Percentiles rank a stretch among this genome's conserved stretches.
Conservation (phyloP, 2,113 vertebrate genomes). For the Gopherus flavomarginatus region DNA sequence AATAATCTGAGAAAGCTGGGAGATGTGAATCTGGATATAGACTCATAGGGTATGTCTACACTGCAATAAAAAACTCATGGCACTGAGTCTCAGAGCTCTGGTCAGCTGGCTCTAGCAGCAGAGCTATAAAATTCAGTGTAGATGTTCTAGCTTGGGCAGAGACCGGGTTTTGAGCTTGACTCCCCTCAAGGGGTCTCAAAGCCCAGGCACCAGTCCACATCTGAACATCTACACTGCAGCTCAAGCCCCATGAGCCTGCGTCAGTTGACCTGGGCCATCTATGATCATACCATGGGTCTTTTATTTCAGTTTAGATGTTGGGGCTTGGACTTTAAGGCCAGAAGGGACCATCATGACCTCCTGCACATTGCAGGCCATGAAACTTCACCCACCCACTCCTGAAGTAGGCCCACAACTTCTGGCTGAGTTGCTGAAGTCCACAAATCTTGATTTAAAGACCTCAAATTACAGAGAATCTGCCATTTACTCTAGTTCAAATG, state of each 20-base stretch:
- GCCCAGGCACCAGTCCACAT: neutral
- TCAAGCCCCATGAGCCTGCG: neutral
- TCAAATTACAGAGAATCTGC: neutral
- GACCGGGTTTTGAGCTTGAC: neutral
- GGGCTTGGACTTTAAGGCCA: neutral
- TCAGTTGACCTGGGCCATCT: neutral
- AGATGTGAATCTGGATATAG: too few species aligned
- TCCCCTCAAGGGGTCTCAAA: neutral
- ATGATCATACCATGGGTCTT: neutral
- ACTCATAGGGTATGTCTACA: neutral
- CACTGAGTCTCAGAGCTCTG: neutral
- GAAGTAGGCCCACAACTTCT: neutral
- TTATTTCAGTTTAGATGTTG: neutral
- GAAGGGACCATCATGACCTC: neutral
- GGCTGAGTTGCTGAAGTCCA: neutral
- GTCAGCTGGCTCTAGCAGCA: neutral
- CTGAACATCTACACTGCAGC: neutral
- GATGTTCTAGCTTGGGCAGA: neutral
- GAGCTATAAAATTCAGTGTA: neutral
- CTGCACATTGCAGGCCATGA: neutral
- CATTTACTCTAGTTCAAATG: neutral
- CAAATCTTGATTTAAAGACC: neutral
- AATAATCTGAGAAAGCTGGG: neutral
- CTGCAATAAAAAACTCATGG: neutral
- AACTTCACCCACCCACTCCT: neutral